A percentile compares a stretch with the other conserved stretches of the same genome.
Conservation (phyloP, 2,888 invertebrate species). For the Andrena fulva region DNA sequence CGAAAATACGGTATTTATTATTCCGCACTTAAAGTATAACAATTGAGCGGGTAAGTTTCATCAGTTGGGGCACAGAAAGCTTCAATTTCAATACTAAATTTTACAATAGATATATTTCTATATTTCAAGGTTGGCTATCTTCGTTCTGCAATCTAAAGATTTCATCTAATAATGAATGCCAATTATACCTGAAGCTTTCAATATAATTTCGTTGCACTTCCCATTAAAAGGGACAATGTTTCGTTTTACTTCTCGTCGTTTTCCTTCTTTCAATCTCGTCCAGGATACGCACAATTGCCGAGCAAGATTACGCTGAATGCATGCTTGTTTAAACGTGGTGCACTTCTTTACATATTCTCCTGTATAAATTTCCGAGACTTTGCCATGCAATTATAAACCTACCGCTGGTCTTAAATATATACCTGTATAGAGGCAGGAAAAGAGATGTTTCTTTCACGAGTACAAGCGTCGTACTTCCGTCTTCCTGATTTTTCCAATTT, state of each 20-base stretch:
- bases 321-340: conserved; percentile 20
- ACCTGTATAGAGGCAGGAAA: neutral
- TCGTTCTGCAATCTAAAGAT: neutral
- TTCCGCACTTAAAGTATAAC: too few species aligned
- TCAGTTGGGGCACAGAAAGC: too few species aligned
- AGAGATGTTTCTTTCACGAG: conserved; percentile 8
- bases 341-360: conserved; percentile 25
- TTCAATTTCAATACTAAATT: neutral
- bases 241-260: conserved; percentile 2
- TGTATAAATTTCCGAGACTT: conserved; percentile 34
- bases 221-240: neutral
- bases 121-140: neutral
- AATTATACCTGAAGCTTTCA: conserved; percentile 1
- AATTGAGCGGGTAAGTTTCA: too few species aligned
- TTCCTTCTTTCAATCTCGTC: conserved; percentile 33
- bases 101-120: neutral
- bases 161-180: neutral
- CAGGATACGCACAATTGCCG: conserved; percentile 24
- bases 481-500: conserved; percentile 8
- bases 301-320: conserved; percentile 27
- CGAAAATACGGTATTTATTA: too few species aligned
- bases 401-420: conserved; percentile 32
- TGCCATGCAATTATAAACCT: conserved; percentile 34
- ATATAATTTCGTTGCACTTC: neutral
- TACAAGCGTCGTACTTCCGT: neutral